Conservation (phyloP, 2,888 invertebrate species). For the Drosophila cracens region DNA sequence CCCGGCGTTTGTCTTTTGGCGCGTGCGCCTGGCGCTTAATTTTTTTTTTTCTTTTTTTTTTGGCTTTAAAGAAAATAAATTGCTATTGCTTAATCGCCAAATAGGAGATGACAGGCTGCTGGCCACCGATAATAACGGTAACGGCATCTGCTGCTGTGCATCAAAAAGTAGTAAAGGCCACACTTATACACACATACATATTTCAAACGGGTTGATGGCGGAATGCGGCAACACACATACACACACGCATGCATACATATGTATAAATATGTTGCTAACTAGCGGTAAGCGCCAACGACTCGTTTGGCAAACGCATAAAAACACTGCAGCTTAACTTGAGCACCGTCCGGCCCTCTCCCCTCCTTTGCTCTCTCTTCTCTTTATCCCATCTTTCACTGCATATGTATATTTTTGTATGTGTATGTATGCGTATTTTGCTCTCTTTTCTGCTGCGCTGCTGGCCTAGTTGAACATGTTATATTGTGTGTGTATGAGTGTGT, state of each 20-base stretch:
- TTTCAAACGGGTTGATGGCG: conserved; percentile 67
- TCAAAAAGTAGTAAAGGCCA: conserved; percentile 33
- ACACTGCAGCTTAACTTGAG: conserved; percentile 33
- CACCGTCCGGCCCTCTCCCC: background rate
- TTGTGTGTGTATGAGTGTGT: conserved; percentile 47
- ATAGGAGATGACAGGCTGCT: conserved; percentile 31
- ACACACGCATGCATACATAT: conserved; percentile 2
- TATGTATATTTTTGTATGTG: background rate
- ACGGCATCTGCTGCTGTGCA: conserved; percentile 59
- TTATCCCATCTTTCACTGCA: conserved; percentile 3
- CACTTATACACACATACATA: conserved; percentile 11
- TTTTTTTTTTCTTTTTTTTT: conserved; percentile 14
- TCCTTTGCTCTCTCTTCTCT: background rate
- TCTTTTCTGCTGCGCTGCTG: conserved; percentile 48
- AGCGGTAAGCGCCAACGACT: conserved; percentile 77
- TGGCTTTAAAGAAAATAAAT: conserved; percentile 27
- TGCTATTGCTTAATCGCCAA: conserved; percentile 59
- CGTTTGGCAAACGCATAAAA: conserved; percentile 69
- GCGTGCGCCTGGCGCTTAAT: conserved; percentile 57
- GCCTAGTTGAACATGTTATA: conserved; percentile 73
- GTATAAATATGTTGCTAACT: conserved; percentile 31
- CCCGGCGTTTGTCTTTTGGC: conserved; percentile 52
- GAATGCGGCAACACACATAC: conserved; percentile 61
- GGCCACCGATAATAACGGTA: conserved; percentile 67
- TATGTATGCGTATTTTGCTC: conserved; percentile 37